These are phyloP conservation scores for Mormyrus iriodes DNA, from an alignment of 2,113 vertebrate genomes.

Conservation along the genomic window DNA sequence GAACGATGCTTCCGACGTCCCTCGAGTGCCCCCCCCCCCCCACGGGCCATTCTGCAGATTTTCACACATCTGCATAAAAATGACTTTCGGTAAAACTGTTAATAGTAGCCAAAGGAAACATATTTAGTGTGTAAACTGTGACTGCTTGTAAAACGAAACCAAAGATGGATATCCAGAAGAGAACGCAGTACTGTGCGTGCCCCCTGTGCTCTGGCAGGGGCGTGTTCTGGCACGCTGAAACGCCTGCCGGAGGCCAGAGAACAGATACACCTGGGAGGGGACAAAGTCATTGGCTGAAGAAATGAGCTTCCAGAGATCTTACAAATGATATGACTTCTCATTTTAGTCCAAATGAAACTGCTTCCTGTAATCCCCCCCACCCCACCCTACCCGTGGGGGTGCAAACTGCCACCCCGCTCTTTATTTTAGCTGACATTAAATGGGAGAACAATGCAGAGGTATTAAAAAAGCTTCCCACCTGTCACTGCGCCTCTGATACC, in stretches of 20 bases:
- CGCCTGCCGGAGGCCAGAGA: background rate
- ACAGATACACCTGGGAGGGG: background rate
- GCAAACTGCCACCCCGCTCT: background rate
- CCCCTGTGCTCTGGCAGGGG: background rate
- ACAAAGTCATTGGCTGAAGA: background rate
- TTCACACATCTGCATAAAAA: background rate
- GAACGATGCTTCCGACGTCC: background rate
- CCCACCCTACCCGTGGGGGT: background rate
- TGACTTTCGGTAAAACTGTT: background rate
- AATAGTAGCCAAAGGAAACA: background rate
- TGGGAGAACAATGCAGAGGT: background rate
- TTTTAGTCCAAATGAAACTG: slow-evolving; percentile 34
- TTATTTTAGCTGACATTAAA: background rate
- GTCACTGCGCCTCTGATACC: background rate
- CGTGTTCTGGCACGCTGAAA: background rate
- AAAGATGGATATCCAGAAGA: background rate
- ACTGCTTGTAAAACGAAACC: background rate
- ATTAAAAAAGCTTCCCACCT: background rate
- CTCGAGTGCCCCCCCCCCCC: background rate
- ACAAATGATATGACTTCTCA: slow-evolving; percentile 29
- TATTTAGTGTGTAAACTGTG: background rate
- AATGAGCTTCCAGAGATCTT: background rate
- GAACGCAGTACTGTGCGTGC: background rate
- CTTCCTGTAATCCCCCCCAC: background rate
- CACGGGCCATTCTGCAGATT: background rate